Percentiles rank a stretch among this genome's conserved stretches.
These are phyloP conservation scores for Cheilosia vulpina DNA, from an alignment of 2,888 invertebrate species.

Conservation along the genomic window DNA sequence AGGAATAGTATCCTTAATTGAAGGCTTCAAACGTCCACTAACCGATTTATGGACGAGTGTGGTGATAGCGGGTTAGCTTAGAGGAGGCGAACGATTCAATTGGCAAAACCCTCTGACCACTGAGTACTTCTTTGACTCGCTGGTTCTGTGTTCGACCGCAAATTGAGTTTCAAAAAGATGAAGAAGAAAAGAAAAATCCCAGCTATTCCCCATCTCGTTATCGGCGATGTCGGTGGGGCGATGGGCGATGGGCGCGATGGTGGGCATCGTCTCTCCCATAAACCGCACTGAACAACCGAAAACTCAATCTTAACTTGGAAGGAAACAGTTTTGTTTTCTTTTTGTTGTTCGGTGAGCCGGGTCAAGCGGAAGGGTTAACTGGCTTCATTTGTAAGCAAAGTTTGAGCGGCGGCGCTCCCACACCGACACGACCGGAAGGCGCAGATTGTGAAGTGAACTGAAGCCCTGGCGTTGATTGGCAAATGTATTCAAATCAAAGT, in stretches of 20 bases:
- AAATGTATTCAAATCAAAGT: constrained; percentile 63
- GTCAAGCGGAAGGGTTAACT: constrained; percentile 67
- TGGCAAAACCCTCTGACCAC: constrained; percentile 58
- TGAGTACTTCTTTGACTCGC: constrained; percentile 38
- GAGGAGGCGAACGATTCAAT: constrained; percentile 43
- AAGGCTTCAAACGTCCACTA: constrained; percentile 61
- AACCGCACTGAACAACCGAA: constrained; percentile 16
- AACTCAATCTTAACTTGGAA: constrained; percentile 36
- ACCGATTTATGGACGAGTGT: constrained; percentile 59
- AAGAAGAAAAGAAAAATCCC: constrained; percentile 11
- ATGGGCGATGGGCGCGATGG: not conserved
- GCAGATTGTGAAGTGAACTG: constrained; percentile 23
- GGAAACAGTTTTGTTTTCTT: constrained; percentile 48
- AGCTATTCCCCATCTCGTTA: constrained; percentile 5
- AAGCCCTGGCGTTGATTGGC: constrained; percentile 47
- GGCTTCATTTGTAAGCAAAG: constrained; percentile 62
- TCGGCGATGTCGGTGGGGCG: not conserved
- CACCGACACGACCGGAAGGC: constrained; percentile 17
- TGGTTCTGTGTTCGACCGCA: constrained; percentile 60
- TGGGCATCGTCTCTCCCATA: not conserved
- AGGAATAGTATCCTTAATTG: constrained; percentile 57
- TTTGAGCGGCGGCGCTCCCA: constrained; percentile 19
- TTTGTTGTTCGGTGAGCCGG: constrained; percentile 27
- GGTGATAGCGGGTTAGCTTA: constrained; percentile 1
- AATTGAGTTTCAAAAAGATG: constrained; percentile 61